Evolutionary conservation across 2,888 invertebrate genomes (phyloP), one percentile per base, ranked within the genome.

Genomic region (Geotrupes spiniger): DNA sequence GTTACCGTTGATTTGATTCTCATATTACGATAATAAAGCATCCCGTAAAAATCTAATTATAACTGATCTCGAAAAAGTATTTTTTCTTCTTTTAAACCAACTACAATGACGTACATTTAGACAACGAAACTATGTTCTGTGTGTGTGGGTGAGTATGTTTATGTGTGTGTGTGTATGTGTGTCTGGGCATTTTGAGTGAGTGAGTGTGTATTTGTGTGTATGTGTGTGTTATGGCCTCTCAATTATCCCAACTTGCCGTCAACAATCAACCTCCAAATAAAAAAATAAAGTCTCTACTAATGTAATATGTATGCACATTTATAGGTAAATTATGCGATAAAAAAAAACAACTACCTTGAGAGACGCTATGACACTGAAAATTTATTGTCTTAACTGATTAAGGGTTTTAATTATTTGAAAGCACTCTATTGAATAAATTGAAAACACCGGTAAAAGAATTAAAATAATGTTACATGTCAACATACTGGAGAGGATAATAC

Each of bases 91-190:
- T 21, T 36, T 16, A 16, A 33, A 36, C 40, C 27, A 12, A 11
- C 11, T 40, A 26, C 63, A 63, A 68, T 65, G 66, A 67, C 66
- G 65, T 63, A 67, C 64, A 69, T 64, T 65, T 67, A 70, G 66
- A 69, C 66, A 63, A 64, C 64, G 62, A 68, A 63, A 64, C 62
- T 62, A 63, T 65, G 62, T 58, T 59, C 53, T 60, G 58, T 63
- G 62, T 62, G 58, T 59, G 62, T 36, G 21, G 3, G 6, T 21
- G 21, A 4, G 21, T 36, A 17, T 36, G 6, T 4, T 3, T 21
- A 6, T 21, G 21, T 21, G 4, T 21, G 21, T 21, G 6, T 21
- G 6, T 4, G 6, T 21, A 6, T 21, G 21, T 21, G 21, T 21
- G 21, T 21, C 3, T 4, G 9, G 57, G 61, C 56, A 57, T 56